These are phyloP conservation scores for Neodiprion lecontei DNA, from an alignment of 1,140 invertebrate genomes.

Conservation along the genomic window DNA sequence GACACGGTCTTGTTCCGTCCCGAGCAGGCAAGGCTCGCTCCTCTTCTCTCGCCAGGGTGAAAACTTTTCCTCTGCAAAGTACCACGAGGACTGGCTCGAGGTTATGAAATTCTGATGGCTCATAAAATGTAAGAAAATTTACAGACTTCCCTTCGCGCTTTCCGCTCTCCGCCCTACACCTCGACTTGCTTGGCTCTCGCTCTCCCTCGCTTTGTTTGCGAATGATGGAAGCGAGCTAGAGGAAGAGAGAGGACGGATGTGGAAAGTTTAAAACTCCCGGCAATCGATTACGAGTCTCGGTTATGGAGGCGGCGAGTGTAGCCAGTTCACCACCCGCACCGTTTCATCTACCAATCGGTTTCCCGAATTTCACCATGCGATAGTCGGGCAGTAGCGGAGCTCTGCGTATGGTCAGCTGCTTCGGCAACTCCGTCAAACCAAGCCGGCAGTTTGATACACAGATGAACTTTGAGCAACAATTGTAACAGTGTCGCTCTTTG, in stretches of 20 bases:
- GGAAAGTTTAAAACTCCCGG: conserved; percentile 59
- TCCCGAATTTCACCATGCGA: neutral
- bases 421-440: neutral
- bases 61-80: conserved; percentile 63
- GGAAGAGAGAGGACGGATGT: conserved; percentile 22
- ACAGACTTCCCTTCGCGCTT: conserved; percentile 54
- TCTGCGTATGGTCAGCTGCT: neutral
- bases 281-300: conserved; percentile 58
- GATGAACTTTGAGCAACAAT: too few relatives aligned
- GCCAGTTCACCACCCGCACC: conserved; percentile 14
- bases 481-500: neutral
- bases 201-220: conserved; percentile 29
- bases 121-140: conserved; percentile 66
- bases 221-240: conserved; percentile 10
- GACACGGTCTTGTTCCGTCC: conserved; percentile 23
- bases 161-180: conserved; percentile 28
- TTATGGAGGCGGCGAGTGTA: conserved; percentile 41
- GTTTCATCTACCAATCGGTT: neutral
- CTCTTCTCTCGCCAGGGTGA: conserved; percentile 34
- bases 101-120: conserved; percentile 65
- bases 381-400: neutral
- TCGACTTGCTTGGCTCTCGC: conserved; percentile 25
- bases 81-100: conserved; percentile 63
- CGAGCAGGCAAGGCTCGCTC: conserved; percentile 24
- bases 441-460: neutral